These are phyloP conservation scores for Silurus meridionalis DNA, from an alignment of 2,113 vertebrate species.

Conservation along the genomic window DNA sequence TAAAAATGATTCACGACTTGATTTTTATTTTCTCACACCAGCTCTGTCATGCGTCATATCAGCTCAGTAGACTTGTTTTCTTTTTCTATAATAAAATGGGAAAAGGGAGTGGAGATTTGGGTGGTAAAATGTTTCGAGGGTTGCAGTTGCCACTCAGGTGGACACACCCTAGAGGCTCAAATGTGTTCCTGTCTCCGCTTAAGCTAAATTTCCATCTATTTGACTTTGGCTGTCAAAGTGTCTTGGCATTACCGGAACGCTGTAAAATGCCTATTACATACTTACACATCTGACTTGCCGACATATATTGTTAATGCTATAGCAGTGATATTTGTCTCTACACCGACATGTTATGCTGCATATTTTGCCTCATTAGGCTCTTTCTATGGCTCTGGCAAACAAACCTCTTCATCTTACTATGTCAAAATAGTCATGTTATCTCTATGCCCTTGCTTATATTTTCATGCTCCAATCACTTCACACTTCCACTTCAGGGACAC, in stretches of 20 bases:
- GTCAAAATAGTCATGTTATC: conserved; percentile 35
- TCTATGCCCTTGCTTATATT: conserved; percentile 52
- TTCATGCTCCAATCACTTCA: conserved; percentile 49
- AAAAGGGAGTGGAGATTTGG: background rate
- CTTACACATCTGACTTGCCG: background rate
- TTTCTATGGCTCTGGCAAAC: conserved; percentile 3
- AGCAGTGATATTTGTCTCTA: conserved; percentile 7
- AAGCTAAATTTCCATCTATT: conserved; percentile 35
- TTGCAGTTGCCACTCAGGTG: background rate
- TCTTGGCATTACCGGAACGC: conserved; percentile 1
- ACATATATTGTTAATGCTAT: background rate
- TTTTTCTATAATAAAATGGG: background rate
- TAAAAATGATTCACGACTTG: background rate
- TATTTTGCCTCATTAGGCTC: background rate
- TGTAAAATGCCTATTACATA: background rate
- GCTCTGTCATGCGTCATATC: background rate
- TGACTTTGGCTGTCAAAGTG: conserved; percentile 28
- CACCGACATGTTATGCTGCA: background rate
- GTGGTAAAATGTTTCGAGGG: background rate
- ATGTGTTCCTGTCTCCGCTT: conserved; percentile 38
- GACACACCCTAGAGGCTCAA: background rate
- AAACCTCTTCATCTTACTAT: conserved; percentile 41
- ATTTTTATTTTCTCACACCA: too few relatives aligned
- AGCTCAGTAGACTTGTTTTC: background rate
- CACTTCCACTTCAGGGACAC: conserved; percentile 65